phyloP scores from a whole-genome alignment of 2,888 invertebrate genomes.

The Pyralis farinalis region DNA sequence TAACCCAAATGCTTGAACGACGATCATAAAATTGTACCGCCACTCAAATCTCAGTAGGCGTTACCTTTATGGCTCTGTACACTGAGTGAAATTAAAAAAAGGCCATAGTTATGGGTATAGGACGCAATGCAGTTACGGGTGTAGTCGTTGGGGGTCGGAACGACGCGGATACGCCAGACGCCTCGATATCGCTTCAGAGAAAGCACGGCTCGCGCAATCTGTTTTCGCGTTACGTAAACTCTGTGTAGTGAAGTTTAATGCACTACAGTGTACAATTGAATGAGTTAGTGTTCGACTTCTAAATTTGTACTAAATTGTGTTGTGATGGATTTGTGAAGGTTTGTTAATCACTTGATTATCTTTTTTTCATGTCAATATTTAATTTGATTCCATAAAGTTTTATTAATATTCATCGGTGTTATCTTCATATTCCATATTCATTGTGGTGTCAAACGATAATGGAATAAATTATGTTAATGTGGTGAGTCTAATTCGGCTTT shows the following conservation, averaged over 20 bases:
- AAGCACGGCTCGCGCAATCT: conserved; percentile 53
- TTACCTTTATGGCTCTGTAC: conserved; percentile 4
- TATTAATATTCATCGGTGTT: conserved; percentile 16
- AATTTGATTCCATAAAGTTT: conserved; percentile 11
- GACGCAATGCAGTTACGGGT: conserved; percentile 72
- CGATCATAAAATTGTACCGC: conserved; percentile 47
- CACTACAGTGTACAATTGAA: conserved; percentile 17
- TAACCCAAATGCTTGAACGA: conserved; percentile 57
- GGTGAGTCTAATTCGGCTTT: conserved; percentile 31
- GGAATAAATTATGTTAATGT: conserved; percentile 38
- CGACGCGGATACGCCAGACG: conserved; percentile 57
- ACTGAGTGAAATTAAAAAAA: conserved; percentile 12
- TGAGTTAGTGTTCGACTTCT: conserved; percentile 13
- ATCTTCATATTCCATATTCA: conserved; percentile 9
- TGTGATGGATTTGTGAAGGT: conserved; percentile 44
- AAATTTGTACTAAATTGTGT: conserved; percentile 21
- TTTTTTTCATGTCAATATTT: conserved; percentile 7
- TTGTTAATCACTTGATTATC: conserved; percentile 30
- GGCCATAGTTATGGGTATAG: conserved; percentile 22
- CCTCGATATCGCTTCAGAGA: conserved; percentile 53
- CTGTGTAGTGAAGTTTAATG: conserved; percentile 20
- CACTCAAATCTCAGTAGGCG: conserved; percentile 48
- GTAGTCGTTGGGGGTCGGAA: conserved; percentile 41
- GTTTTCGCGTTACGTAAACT: conserved; percentile 42
- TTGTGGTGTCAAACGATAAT: conserved; percentile 25